phyloP scores from a whole-genome alignment of 1,140 invertebrate species.

The Campoletis sonorensis region DNA sequence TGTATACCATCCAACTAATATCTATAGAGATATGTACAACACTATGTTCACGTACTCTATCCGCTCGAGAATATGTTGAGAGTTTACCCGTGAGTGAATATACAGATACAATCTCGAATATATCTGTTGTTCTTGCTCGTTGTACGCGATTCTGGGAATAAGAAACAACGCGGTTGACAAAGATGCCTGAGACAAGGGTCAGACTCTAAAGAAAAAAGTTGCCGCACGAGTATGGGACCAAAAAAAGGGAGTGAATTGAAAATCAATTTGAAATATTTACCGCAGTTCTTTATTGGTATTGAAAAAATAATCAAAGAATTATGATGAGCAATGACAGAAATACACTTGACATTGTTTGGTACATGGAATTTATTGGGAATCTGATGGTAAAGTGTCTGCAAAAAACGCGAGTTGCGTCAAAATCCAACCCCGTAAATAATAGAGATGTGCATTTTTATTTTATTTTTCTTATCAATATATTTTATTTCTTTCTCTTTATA shows the following conservation, averaged over 20 bases:
- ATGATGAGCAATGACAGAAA: too few relatives aligned
- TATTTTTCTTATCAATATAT: neutral
- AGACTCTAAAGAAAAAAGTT: neutral
- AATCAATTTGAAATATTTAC: neutral
- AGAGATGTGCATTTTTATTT: neutral
- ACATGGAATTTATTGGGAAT: too few relatives aligned
- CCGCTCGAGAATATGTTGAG: neutral
- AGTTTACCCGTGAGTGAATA: neutral
- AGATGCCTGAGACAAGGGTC: neutral
- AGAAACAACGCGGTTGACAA: slow-evolving; percentile 19
- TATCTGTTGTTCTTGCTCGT: neutral
- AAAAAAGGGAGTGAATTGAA: neutral
- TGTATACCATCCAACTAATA: slow-evolving; percentile 3
- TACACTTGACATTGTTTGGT: too few relatives aligned
- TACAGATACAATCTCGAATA: slow-evolving; percentile 9
- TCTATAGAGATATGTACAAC: neutral
- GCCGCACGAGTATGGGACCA: neutral
- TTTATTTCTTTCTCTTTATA: neutral
- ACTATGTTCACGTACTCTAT: neutral
- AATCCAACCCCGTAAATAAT: too few relatives aligned
- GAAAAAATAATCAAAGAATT: too few relatives aligned
- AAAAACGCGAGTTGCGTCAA: too few relatives aligned
- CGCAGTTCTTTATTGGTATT: too few relatives aligned
- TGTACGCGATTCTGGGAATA: neutral
- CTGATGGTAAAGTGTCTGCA: too few relatives aligned